These are phyloP conservation scores for Heliocidaris tuberculata DNA, from an alignment of 35 echinoderm and acorn worm species.

Conservation along the genomic window DNA sequence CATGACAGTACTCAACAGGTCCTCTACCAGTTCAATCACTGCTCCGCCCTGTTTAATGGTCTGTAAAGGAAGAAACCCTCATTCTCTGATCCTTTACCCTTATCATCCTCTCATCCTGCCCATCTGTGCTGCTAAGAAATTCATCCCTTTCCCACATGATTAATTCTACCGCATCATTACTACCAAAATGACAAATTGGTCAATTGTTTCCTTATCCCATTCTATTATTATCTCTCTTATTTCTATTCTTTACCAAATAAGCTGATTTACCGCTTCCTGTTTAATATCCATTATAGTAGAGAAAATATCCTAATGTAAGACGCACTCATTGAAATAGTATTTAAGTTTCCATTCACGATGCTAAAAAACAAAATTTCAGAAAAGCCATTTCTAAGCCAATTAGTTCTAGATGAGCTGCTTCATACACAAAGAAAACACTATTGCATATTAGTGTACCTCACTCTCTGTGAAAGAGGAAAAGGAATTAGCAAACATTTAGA, in stretches of 20 bases:
- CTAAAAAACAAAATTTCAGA: not conserved
- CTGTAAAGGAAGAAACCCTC: not conserved
- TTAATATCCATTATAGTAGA: not conserved
- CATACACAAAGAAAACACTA: constrained; percentile 20
- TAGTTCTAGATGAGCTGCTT: constrained; percentile 26
- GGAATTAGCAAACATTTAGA: constrained; percentile 39
- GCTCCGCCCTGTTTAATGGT: constrained; percentile 1
- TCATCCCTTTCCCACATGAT: not conserved
- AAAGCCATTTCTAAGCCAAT: constrained; percentile 34
- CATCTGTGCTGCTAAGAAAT: not conserved
- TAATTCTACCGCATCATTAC: not conserved
- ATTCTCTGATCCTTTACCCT: not conserved
- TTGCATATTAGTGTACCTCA: not conserved
- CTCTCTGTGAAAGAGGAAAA: not conserved
- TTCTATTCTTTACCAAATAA: not conserved
- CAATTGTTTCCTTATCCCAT: not conserved
- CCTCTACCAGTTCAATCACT: not conserved
- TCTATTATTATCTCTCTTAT: not conserved
- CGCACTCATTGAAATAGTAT: not conserved
- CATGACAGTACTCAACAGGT: not conserved
- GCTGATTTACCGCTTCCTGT: not conserved
- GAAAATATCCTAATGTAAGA: not conserved
- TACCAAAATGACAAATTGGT: not conserved
- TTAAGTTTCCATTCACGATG: not conserved
- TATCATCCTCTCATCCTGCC: not conserved